These are phyloP conservation scores for Vicugna pacos DNA, from an alignment of 2,113 vertebrate genomes.

Conservation along the genomic window DNA sequence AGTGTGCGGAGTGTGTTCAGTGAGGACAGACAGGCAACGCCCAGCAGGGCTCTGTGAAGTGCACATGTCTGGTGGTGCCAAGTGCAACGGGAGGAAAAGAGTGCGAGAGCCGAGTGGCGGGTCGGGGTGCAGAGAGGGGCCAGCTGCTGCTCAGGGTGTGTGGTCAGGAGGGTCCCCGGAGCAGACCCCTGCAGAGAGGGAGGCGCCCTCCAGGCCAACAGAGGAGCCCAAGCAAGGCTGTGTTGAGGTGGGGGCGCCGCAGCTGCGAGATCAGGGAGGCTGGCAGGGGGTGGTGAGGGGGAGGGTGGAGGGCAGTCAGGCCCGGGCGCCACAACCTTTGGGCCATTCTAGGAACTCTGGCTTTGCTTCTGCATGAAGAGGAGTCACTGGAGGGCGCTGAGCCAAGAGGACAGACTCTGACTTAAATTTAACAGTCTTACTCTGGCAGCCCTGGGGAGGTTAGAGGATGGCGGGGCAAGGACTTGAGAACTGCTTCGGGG, in stretches of 20 bases:
- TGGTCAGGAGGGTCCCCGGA: background rate
- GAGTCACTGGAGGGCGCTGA: background rate
- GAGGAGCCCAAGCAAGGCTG: rapidly evolving
- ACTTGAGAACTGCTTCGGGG: background rate
- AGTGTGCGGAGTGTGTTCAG: rapidly evolving
- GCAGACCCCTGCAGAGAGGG: background rate
- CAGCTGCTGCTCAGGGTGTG: background rate
- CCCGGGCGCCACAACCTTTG: background rate
- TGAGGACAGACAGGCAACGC: no score
- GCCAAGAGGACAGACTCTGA: rapidly evolving
- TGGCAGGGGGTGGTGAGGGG: rapidly evolving
- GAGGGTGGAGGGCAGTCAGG: background rate
- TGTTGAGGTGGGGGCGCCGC: background rate
- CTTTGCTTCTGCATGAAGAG: background rate
- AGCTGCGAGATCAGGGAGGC: background rate
- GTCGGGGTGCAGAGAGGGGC: rapidly evolving
- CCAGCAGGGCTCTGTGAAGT: rapidly evolving
- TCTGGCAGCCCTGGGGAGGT: background rate
- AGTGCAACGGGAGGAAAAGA: rapidly evolving
- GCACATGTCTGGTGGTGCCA: rapidly evolving
- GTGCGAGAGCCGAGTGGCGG: rapidly evolving
- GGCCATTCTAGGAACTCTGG: background rate
- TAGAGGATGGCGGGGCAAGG: background rate
- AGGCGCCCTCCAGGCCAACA: background rate
- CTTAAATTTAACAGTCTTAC: background rate